Evolutionary conservation across 2,888 invertebrate genomes (phyloP).

Genomic region (Sesamia inferens): DNA sequence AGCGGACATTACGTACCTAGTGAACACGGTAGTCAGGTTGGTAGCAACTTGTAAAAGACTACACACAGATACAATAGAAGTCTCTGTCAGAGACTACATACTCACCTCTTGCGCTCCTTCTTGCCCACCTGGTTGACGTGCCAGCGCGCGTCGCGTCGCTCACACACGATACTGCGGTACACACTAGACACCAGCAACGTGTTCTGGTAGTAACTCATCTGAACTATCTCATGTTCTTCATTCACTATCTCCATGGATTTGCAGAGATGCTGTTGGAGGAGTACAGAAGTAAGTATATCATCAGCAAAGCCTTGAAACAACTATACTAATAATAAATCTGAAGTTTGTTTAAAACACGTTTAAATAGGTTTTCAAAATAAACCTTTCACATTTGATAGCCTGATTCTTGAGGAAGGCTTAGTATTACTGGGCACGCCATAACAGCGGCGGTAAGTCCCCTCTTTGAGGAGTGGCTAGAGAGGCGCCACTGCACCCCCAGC

Average conservation of each 20-base stretch:
- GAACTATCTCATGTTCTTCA: constrained; percentile 96
- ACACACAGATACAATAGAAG: background rate
- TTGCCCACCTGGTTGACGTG: constrained; percentile 95
- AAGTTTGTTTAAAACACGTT: background rate
- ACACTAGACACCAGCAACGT: constrained; percentile 95
- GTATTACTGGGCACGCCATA: too few relatives aligned
- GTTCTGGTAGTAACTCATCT: constrained; percentile 94
- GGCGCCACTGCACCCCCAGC: too few relatives aligned
- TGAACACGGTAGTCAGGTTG: background rate
- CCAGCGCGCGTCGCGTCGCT: constrained; percentile 91
- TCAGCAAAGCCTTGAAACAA: background rate
- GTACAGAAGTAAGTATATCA: too few relatives aligned
- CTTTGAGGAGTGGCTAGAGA: too few relatives aligned
- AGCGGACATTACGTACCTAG: background rate
- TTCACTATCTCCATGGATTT: constrained; percentile 95
- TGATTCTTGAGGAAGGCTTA: background rate
- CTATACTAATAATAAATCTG: background rate
- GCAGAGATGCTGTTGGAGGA: constrained; percentile 93
- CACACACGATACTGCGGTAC: constrained; percentile 94
- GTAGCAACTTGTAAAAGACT: background rate
- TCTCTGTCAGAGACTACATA: background rate
- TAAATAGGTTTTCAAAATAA: background rate
- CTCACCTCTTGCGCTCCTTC: constrained; percentile 95
- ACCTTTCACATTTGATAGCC: background rate
- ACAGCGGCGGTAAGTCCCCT: too few relatives aligned